Conservation (phyloP, 35 echinoderm and acorn worm genomes). For the Nesometra sesokonis region DNA sequence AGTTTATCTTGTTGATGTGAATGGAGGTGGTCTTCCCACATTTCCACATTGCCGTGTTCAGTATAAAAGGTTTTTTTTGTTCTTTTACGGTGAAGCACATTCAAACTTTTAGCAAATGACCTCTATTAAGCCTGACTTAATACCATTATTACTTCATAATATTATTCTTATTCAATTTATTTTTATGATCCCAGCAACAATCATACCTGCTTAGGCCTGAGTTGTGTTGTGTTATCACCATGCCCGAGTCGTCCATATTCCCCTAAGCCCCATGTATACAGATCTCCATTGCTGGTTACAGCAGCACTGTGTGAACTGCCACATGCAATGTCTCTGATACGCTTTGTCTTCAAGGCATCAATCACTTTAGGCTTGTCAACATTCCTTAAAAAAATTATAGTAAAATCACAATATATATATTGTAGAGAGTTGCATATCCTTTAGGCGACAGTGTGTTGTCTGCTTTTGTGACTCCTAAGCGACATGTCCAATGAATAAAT, state of each 20-base stretch:
- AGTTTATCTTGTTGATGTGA: too few relatives aligned
- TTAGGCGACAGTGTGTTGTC: too few relatives aligned
- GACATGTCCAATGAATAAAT: too few relatives aligned
- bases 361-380: conserved; percentile 78
- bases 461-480: background rate
- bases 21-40: too few relatives aligned
- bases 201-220: conserved; percentile 89
- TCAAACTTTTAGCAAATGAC: too few relatives aligned
- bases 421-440: background rate
- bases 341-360: conserved; percentile 79
- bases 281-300: conserved; percentile 64
- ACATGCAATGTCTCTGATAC: conserved; percentile 83
- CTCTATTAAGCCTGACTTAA: too few relatives aligned
- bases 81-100: too few relatives aligned
- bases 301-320: conserved; percentile 96
- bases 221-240: conserved; percentile 83
- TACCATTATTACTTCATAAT: too few relatives aligned
- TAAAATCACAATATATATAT: background rate
- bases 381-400: conserved; percentile 49
- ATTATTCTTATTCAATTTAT: too few relatives aligned
- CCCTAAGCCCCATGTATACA: conserved; percentile 87
- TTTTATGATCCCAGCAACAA: too few relatives aligned
- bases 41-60: too few relatives aligned
- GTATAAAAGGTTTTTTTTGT: too few relatives aligned
- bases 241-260: conserved; percentile 90